phyloP scores from a whole-genome alignment of 2,888 invertebrate genomes.

The Volucella zonaria region DNA sequence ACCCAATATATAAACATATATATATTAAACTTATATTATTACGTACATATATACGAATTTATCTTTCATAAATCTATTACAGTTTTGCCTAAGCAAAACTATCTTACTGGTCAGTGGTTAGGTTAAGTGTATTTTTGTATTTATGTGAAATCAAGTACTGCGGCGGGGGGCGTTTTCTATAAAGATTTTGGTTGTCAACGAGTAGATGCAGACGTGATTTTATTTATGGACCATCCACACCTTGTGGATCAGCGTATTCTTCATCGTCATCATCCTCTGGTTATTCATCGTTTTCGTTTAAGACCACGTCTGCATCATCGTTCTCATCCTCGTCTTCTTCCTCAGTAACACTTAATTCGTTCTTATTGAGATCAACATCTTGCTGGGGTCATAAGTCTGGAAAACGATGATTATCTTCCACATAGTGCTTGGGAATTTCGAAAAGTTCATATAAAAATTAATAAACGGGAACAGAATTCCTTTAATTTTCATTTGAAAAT shows the following conservation, averaged over 20 bases:
- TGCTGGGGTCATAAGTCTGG: constrained; percentile 81
- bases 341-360: constrained; percentile 68
- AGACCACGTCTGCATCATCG: constrained; percentile 14
- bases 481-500: too few relatives aligned
- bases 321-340: constrained; percentile 59
- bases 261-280: constrained; percentile 45
- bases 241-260: constrained; percentile 45
- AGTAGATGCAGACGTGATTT: constrained; percentile 26
- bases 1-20: too few relatives aligned
- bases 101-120: constrained; percentile 69
- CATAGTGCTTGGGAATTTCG: constrained; percentile 91
- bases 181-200: constrained; percentile 42
- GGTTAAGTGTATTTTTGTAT: constrained; percentile 17
- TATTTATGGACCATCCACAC: constrained; percentile 38
- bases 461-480: too few relatives aligned
- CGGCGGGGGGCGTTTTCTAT: constrained; percentile 19
- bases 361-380: constrained; percentile 72
- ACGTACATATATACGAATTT: constrained; percentile 30
- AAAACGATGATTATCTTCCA: constrained; percentile 89
- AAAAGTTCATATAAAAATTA: constrained; percentile 92
- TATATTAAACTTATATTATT: constrained; percentile 62
- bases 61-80: constrained; percentile 49
- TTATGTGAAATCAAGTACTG: constrained; percentile 39
- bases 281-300: neutral
- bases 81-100: constrained; percentile 67